These are phyloP conservation scores for Phyto melanocephala DNA, from an alignment of 2,888 invertebrate genomes.

Conservation along the genomic window DNA sequence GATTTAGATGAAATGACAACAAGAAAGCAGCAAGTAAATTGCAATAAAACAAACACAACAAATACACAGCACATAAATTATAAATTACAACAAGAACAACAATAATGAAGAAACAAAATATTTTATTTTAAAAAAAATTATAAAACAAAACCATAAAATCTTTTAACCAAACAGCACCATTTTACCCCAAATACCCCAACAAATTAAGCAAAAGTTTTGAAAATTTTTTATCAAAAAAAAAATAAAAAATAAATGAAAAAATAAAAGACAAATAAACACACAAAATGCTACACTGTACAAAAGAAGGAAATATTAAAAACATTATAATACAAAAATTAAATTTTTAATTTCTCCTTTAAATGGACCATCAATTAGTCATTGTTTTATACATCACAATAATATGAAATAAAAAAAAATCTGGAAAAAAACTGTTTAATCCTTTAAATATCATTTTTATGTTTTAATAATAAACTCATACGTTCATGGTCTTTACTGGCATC, in stretches of 20 bases:
- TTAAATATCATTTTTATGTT: background rate
- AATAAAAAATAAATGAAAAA: background rate
- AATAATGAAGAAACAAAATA: background rate
- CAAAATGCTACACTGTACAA: background rate
- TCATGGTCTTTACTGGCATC: conserved; percentile 2
- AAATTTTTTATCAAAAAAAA: background rate
- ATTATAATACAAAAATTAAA: background rate
- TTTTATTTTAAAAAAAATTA: background rate
- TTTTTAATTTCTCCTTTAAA: background rate
- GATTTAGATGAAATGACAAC: conserved; percentile 36
- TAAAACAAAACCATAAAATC: background rate
- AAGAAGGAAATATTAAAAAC: no score
- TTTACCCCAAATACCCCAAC: background rate
- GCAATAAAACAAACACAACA: background rate
- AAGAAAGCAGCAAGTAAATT: conserved; percentile 32
- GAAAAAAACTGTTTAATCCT: background rate
- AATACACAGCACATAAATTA: background rate
- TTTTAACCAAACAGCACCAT: background rate
- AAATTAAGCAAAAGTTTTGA: background rate
- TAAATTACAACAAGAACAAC: background rate
- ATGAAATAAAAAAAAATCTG: background rate
- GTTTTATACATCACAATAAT: background rate
- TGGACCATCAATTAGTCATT: background rate
- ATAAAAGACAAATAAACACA: background rate
- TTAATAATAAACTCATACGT: background rate